A percentile compares a stretch with the other conserved stretches of the same genome.
Conservation (phyloP, 2,113 vertebrate genomes). For the Tragelaphus buxtoni region DNA sequence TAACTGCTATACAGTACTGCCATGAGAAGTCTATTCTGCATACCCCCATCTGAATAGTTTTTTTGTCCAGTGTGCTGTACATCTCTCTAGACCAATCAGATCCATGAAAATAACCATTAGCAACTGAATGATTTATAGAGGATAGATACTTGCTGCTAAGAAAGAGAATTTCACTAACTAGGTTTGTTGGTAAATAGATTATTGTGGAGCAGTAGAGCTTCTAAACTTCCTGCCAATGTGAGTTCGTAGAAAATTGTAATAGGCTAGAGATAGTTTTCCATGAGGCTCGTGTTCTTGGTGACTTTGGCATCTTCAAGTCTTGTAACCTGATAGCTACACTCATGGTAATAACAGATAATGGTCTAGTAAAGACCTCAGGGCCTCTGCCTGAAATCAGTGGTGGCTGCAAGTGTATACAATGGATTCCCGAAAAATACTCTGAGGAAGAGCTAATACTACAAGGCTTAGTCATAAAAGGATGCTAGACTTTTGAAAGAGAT, state of each 20-base stretch:
- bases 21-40: neutral
- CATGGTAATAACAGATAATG: neutral
- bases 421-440: neutral
- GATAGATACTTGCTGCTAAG: neutral
- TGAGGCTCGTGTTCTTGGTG: neutral
- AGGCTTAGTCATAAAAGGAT: neutral
- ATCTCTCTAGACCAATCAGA: neutral
- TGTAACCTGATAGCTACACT: neutral
- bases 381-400: neutral
- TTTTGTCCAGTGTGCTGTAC: neutral
- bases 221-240: neutral
- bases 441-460: neutral
- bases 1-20: neutral
- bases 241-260: neutral
- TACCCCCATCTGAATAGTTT: neutral
- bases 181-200: neutral
- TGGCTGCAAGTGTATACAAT: neutral
- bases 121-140: neutral
- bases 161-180: neutral
- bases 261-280: neutral
- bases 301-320: neutral
- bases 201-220: neutral
- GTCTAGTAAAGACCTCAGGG: neutral
- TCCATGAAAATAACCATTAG: neutral
- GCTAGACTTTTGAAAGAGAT: neutral